These are phyloP conservation scores for Cygnus atratus DNA, from an alignment of 2,113 vertebrate genomes.

Conservation along the genomic window DNA sequence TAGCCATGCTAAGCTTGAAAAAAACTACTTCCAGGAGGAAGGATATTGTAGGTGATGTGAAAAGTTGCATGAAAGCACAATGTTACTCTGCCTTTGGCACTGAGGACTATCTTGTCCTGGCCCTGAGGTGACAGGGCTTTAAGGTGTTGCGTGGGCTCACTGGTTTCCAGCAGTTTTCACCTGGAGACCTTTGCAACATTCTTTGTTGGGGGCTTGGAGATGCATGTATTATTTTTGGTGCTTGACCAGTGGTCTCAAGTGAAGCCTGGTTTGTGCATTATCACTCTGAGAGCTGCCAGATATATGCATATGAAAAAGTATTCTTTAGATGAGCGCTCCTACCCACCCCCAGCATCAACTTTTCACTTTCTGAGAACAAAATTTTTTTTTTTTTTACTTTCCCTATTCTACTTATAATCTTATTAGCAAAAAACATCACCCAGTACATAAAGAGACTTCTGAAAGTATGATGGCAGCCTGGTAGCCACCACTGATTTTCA, in stretches of 20 bases:
- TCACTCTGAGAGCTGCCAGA: neutral
- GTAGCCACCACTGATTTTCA: neutral
- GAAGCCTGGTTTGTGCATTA: neutral
- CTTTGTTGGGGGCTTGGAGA: neutral
- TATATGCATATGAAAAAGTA: neutral
- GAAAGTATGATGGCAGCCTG: neutral
- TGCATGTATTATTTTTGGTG: neutral
- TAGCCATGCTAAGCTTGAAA: neutral
- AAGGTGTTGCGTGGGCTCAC: too few species aligned
- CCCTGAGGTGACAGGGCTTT: neutral
- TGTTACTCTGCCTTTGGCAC: neutral
- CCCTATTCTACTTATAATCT: neutral
- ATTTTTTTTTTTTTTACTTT: neutral
- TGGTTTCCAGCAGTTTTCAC: neutral
- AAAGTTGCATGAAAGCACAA: neutral
- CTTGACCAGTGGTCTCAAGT: neutral
- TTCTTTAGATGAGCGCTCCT: neutral
- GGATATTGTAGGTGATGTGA: rapidly evolving
- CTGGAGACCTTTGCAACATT: neutral
- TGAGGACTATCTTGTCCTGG: neutral
- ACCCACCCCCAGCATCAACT: rapidly evolving
- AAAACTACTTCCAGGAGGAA: neutral
- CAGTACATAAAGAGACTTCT: neutral
- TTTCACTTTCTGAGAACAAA: neutral
- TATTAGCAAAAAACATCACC: neutral